phyloP scores from a whole-genome alignment of 2,888 invertebrate species.

The Ceratothoa steindachneri region DNA sequence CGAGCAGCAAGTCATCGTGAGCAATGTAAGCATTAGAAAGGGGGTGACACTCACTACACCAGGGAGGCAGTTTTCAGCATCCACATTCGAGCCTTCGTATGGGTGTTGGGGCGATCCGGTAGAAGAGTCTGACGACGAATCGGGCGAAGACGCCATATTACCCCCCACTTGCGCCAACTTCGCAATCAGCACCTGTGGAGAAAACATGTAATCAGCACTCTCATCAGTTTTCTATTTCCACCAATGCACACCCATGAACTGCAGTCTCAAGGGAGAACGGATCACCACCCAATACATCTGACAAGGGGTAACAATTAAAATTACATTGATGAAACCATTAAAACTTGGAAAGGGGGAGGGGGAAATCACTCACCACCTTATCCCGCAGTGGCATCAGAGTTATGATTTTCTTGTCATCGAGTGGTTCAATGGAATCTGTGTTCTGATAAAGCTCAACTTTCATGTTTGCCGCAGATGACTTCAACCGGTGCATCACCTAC shows the following conservation, averaged over 20 bases:
- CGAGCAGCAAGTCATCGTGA: too few relatives aligned
- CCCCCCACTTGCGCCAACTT: constrained; percentile 59
- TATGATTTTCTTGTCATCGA: constrained; percentile 80
- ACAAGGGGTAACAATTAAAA: too few relatives aligned
- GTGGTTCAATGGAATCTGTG: constrained; percentile 79
- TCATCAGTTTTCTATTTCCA: too few relatives aligned
- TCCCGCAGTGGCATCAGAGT: constrained; percentile 80
- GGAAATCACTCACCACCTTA: constrained; percentile 74
- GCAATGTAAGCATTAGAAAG: too few relatives aligned
- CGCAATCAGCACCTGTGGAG: constrained; percentile 64
- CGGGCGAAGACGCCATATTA: constrained; percentile 64
- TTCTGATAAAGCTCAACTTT: constrained; percentile 87
- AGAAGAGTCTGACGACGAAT: constrained; percentile 91
- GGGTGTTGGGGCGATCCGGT: constrained; percentile 81
- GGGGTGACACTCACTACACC: constrained; percentile 77
- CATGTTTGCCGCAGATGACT: constrained; percentile 61
- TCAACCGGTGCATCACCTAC: constrained; percentile 65
- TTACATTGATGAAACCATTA: too few relatives aligned
- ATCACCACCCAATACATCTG: too few relatives aligned
- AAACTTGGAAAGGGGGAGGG: too few relatives aligned
- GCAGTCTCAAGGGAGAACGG: too few relatives aligned
- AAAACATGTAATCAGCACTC: constrained; percentile 20
- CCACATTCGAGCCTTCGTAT: constrained; percentile 69
- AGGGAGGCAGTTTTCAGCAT: constrained; percentile 83
- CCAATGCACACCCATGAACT: too few relatives aligned